Evolutionary conservation across 2,113 vertebrate species (phyloP).

Genomic region (Rynchops niger): DNA sequence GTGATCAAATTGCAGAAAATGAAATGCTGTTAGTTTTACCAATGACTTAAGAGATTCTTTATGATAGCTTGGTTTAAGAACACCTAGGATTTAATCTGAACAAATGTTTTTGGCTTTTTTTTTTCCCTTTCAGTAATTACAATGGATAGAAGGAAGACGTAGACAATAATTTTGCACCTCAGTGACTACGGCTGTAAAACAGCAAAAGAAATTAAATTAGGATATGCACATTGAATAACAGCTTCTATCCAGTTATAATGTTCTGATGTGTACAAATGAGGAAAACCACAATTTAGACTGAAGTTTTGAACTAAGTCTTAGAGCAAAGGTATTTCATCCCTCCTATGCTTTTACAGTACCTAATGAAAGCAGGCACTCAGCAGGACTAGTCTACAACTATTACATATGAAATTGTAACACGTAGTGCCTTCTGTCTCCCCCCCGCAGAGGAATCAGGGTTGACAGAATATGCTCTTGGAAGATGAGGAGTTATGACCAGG

Average conservation of each 20-base stretch:
- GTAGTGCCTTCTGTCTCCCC: not conserved
- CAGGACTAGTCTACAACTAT: not conserved
- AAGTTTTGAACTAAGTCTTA: not conserved
- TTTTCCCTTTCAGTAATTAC: not conserved
- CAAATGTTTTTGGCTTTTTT: not conserved
- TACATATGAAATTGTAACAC: not conserved
- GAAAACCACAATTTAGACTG: not conserved
- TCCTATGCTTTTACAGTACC: not conserved
- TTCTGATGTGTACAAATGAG: not conserved
- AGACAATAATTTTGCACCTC: not conserved
- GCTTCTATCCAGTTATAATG: not conserved
- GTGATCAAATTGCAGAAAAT: conserved; percentile 8
- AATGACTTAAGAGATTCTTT: not conserved
- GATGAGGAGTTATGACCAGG: not conserved
- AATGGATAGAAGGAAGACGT: not conserved
- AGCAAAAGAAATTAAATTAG: not conserved
- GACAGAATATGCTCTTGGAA: not conserved
- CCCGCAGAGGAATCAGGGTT: not conserved
- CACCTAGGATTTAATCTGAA: not conserved
- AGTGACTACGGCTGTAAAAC: not conserved
- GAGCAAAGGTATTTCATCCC: not conserved
- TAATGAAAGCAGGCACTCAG: not conserved
- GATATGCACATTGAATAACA: not conserved
- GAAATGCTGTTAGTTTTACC: not conserved
- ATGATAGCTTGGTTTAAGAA: not conserved